Percentiles rank a stretch among this genome's conserved stretches.
phyloP scores from a whole-genome alignment of 2,888 invertebrate species.

The Lypha dubia region DNA sequence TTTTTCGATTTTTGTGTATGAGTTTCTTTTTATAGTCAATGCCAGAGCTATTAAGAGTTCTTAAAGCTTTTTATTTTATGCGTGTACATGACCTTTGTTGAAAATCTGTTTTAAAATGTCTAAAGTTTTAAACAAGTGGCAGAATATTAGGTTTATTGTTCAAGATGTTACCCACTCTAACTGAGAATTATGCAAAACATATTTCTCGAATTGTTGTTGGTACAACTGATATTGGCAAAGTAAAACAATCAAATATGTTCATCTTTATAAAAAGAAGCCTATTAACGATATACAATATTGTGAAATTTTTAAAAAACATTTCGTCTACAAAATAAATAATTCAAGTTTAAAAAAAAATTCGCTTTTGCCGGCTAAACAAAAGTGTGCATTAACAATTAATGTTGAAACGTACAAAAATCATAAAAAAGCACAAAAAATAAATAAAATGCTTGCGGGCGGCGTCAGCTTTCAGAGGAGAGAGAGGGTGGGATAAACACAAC shows the following conservation, averaged over 20 bases:
- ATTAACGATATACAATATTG: background rate
- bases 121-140: background rate
- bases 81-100: conserved; percentile 36
- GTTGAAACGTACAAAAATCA: background rate
- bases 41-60: conserved; percentile 28
- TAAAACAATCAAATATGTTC: background rate
- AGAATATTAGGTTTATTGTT: background rate
- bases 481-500: background rate
- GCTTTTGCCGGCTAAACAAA: background rate
- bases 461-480: too few species aligned
- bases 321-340: background rate
- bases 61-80: conserved; percentile 53
- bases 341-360: conserved; percentile 1
- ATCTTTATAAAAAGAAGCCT: background rate
- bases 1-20: background rate
- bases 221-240: too few species aligned
- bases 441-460: background rate
- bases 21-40: background rate
- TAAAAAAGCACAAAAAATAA: background rate
- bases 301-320: background rate
- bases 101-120: background rate
- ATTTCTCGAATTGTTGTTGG: background rate
- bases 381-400: conserved; percentile 7
- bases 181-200: background rate
- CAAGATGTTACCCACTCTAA: background rate